Base-by-base conservation (phyloP, 37 sponge, comb jelly and placozoan species). In the Mnemiopsis leidyi region DNA sequence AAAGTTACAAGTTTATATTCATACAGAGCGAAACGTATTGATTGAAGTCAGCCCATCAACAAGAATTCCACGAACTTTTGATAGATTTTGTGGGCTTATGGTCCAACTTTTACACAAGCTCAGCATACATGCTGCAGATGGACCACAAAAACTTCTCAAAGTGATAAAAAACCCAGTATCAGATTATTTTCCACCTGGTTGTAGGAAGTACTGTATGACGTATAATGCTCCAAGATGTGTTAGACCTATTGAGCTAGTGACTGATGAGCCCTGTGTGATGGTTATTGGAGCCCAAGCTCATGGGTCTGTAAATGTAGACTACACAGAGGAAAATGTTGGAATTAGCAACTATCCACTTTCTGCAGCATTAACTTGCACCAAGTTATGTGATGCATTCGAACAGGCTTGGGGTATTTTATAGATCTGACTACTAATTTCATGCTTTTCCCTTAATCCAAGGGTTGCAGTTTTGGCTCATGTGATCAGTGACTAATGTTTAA, bases 201-300 rank as follows among this genome's bases (percentile, higher is more conserved):
- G 97, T 38, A 39, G 93, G 34, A 97, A 96, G 92, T 33, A 68
- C 32, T 75, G 97, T 28, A 99, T 97, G 38, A 97, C 99, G 2
- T 96, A 93, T 75, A 93, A 94, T 93, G 83, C 97, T 73, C 96
- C 97, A 25, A 90, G 95, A 73, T 92, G 96, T 36, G 96, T 97
- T 29, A 96, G 96, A 30, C 76, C 96, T 7, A 92, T 83, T 26
- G 94, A 93, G 3, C 95, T 94, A 94, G 97, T 95, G 18, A 76
- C 93, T 38, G 96, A 94, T 38, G 93, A 96, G 69, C 97, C 99
- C 18, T 38, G 96, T 68, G 99, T 99, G 71, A 96, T 99, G 94
- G 97, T 97, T 35, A 92, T 99, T 34, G 99, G 99, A 36, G 96
- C 99, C 24, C 96, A 97, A 95, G 99, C 99, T 36, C 98, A 97